These are phyloP conservation scores for Cirrhinus mrigala DNA, from an alignment of 2,797 vertebrate species.

Conservation along the genomic window DNA sequence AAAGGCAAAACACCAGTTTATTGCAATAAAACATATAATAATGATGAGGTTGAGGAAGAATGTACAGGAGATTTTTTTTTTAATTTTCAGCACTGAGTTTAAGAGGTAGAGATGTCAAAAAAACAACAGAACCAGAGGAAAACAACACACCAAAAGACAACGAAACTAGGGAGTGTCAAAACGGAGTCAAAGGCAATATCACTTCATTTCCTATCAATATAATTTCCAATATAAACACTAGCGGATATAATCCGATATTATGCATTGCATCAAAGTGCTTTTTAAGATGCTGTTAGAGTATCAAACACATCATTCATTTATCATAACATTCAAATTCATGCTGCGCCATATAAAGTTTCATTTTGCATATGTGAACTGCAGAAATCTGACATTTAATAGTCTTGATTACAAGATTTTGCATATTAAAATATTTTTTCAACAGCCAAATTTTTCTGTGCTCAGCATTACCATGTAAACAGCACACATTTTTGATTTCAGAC, in stretches of 20 bases:
- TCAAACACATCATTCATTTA: not conserved
- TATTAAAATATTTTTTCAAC: not conserved
- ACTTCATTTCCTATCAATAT: conserved; percentile 9
- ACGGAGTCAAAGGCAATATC: not conserved
- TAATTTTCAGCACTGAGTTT: not conserved
- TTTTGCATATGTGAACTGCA: not conserved
- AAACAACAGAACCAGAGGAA: not conserved
- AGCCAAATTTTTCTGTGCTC: not conserved
- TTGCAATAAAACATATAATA: not conserved
- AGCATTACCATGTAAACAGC: conserved; percentile 10
- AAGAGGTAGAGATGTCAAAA: conserved; percentile 20
- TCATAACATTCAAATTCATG: not conserved
- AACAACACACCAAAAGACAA: not conserved
- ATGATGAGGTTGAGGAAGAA: not conserved
- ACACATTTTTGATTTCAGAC: not conserved
- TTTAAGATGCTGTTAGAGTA: not conserved
- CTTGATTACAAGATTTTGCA: not conserved
- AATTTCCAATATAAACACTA: not conserved
- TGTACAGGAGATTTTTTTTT: conserved; percentile 13
- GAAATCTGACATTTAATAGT: not conserved
- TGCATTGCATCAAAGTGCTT: not conserved
- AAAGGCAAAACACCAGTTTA: conserved; percentile 11
- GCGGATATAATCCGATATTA: not conserved
- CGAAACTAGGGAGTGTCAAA: not conserved
- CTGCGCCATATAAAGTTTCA: not conserved